Base-by-base conservation (phyloP, 2,797 vertebrate species). In the Gallirallus australis region DNA sequence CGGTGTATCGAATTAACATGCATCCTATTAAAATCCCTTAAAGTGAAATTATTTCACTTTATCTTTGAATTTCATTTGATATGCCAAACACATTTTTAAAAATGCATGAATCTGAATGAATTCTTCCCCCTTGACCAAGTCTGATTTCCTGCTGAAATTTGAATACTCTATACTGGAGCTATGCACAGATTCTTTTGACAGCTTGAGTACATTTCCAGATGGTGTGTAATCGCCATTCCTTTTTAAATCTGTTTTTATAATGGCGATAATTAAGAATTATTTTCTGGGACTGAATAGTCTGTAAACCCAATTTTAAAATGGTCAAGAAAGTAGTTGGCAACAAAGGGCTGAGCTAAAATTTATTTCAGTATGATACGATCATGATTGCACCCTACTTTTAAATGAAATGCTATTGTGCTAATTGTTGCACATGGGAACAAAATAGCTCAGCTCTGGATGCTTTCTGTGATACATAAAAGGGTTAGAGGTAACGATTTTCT, bases 221-320 rank as follows among this genome's bases (percentile, higher is more conserved):
- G 86, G 82, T 73, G 19, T 57, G 70, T 90, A 96, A 97, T 96
- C 93, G 96, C 61, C 63, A 86, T 96, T 96, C 37, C n/a, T 96
- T 97, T 97, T 96, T 17, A 97, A 97, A 97, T 96, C 92, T 97
- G 87, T 78, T 96, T 97, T 96, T 96, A 80, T 95, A 97, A 97
- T 94, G 23, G 89, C 20, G 6, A 96, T 94, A 95, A 97, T 96
- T 97, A 97, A 93, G 82, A 96, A 96, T 96, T 96, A 94, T 92
- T 97, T 95, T 97, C 82, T 93, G 86, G 69, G n/a, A 85, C 91
- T 94, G 73, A 94, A 90, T 86, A 84, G 31, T 91, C 4, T 69
- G 24, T 91, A 72, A 28, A 78, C 37, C 18, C 65, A 94, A 96
- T 89, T 40, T 94, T 28, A 71, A 96, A 95, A 84, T 84, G 77